Percentiles rank a stretch among this genome's conserved stretches.
Evolutionary conservation across 2,113 vertebrate genomes (phyloP).

Genomic region (Vimba vimba): DNA sequence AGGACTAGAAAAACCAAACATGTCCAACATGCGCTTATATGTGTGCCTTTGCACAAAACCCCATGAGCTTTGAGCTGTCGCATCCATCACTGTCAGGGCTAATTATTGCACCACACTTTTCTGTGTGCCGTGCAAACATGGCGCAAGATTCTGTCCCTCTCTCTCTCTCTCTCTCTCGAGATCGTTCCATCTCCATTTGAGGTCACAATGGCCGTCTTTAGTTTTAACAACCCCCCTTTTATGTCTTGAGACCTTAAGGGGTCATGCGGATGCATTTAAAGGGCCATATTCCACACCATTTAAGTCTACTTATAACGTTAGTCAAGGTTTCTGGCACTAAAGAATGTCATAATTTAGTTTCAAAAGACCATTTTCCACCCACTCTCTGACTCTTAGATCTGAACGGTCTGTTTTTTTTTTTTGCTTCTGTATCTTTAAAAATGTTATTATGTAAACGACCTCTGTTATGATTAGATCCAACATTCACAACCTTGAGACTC

Average conservation of each 20-base stretch:
- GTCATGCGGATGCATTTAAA: conserved; percentile 10
- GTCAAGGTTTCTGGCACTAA: background rate
- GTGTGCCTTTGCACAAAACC: conserved; percentile 15
- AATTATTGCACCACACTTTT: conserved; percentile 37
- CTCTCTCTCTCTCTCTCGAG: background rate
- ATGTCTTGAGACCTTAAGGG: conserved; percentile 19
- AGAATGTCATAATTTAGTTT: background rate
- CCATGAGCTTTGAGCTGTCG: conserved; percentile 20
- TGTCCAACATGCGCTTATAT: background rate
- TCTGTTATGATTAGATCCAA: background rate
- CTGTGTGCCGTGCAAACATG: conserved; percentile 44
- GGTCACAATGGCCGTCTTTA: background rate
- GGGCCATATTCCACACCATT: background rate
- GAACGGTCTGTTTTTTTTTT: background rate
- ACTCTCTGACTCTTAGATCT: background rate
- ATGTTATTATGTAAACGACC: background rate
- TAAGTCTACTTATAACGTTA: background rate
- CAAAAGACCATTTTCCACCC: background rate
- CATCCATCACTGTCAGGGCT: conserved; percentile 52
- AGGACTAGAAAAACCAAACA: background rate
- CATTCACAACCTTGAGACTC: too few species aligned
- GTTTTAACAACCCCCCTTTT: background rate
- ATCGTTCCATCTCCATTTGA: background rate
- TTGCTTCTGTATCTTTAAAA: background rate
- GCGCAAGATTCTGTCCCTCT: background rate